Conservation (phyloP, 2,797 vertebrate species). For the Pelodytes ibericus region DNA sequence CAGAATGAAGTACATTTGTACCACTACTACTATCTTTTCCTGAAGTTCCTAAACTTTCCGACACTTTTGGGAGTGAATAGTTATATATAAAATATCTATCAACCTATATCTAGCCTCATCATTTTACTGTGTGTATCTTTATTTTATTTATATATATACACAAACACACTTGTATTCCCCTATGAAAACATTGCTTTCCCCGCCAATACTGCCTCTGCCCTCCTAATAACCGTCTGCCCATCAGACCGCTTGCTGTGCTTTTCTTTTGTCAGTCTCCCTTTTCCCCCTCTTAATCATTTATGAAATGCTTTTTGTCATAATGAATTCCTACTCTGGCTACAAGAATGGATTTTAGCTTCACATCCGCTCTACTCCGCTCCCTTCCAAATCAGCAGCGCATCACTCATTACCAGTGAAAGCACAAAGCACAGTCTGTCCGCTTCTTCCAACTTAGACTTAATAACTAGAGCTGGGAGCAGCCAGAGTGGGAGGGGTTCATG, state of each 20-base stretch:
- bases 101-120: too few species aligned
- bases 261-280: not conserved
- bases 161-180: too few species aligned
- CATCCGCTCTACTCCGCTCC: conserved; percentile 10
- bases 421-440: conserved; percentile 17
- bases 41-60: too few species aligned
- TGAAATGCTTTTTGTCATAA: conserved; percentile 40
- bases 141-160: too few species aligned
- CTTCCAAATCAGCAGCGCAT: conserved; percentile 29
- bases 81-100: too few species aligned
- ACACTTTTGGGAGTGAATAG: too few species aligned
- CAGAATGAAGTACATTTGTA: too few species aligned
- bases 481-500: not conserved
- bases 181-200: too few species aligned
- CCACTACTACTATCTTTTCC: too few species aligned
- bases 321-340: conserved; percentile 31
- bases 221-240: not conserved
- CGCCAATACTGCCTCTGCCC: too few species aligned
- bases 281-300: conserved; percentile 38
- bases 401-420: conserved; percentile 30
- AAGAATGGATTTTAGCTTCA: conserved; percentile 10
- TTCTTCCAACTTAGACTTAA: not conserved
- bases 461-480: not conserved
- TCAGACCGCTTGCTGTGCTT: not conserved
- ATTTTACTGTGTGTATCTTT: too few species aligned